phyloP scores from a whole-genome alignment of 2,797 vertebrate species.

The Pelobates cultripes region DNA sequence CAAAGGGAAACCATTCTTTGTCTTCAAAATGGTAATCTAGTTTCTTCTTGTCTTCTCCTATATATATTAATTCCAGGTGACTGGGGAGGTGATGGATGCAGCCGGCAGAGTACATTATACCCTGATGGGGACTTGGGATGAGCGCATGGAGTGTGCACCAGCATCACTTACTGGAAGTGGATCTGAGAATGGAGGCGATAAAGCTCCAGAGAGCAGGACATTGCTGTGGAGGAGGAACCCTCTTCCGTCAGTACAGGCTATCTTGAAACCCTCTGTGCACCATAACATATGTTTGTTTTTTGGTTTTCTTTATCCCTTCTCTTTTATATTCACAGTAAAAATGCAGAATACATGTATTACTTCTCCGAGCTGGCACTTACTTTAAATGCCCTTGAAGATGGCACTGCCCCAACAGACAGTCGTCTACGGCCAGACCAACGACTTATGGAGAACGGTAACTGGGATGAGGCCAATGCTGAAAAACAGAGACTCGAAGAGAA shows the following conservation, averaged over 20 bases:
- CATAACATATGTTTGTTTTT: background rate
- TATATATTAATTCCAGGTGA: constrained; percentile 76
- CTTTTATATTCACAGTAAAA: constrained; percentile 75
- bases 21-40: too few relatives aligned
- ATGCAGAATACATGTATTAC: constrained; percentile 94
- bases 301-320: background rate
- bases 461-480: constrained; percentile 93
- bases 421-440: constrained; percentile 88
- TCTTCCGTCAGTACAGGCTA: constrained; percentile 80
- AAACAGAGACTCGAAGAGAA: constrained; percentile 95
- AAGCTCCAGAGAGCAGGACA: constrained; percentile 75
- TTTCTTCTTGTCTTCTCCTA: constrained; percentile 8
- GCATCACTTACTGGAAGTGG: constrained; percentile 74
- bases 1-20: too few relatives aligned
- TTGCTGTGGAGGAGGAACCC: constrained; percentile 89
- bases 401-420: constrained; percentile 90
- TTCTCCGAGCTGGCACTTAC: constrained; percentile 93
- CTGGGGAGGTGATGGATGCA: constrained; percentile 88
- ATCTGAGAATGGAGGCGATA: constrained; percentile 85
- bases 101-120: constrained; percentile 88
- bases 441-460: constrained; percentile 91
- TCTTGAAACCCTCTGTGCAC: background rate
- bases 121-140: constrained; percentile 93
- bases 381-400: constrained; percentile 84
- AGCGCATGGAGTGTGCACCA: constrained; percentile 94